These are phyloP conservation scores for Apodemus speciosus DNA, from an alignment of 2,113 vertebrate species.

Conservation along the genomic window DNA sequence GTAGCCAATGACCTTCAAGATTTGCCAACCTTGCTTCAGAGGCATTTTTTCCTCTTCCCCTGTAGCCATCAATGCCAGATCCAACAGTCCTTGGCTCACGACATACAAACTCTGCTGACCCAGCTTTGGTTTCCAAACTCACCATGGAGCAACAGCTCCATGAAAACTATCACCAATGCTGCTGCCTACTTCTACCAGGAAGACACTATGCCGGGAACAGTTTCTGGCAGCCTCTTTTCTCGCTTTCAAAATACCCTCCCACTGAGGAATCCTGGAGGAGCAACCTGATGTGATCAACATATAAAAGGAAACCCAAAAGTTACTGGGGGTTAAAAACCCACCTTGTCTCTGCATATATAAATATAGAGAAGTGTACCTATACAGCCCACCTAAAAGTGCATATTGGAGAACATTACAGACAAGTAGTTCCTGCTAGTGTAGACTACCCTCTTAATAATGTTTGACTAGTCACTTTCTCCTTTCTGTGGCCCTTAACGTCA, in stretches of 20 bases:
- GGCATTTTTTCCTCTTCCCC: not conserved
- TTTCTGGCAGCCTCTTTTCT: not conserved
- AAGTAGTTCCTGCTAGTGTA: not conserved
- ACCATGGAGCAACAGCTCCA: not conserved
- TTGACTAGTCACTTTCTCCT: not conserved
- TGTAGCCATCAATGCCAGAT: not conserved
- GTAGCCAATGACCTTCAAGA: not conserved
- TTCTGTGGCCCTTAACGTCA: not conserved
- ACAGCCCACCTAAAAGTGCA: not conserved
- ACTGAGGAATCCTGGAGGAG: not conserved
- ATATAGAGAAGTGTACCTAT: not conserved
- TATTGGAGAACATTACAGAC: not conserved
- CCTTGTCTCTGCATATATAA: not conserved
- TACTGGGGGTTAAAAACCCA: not conserved
- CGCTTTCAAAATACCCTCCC: not conserved
- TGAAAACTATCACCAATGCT: not conserved
- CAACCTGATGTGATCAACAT: not conserved
- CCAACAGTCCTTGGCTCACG: not conserved
- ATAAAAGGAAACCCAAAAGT: not conserved
- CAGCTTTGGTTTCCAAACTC: not conserved
- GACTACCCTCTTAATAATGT: not conserved
- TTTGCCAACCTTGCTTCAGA: not conserved
- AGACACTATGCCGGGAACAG: not conserved
- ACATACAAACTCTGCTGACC: not conserved
- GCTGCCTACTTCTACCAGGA: not conserved